A percentile compares a stretch with the other conserved stretches of the same genome.
Evolutionary conservation across 2,888 invertebrate genomes (phyloP).

Genomic region (Eupithecia inturbata): DNA sequence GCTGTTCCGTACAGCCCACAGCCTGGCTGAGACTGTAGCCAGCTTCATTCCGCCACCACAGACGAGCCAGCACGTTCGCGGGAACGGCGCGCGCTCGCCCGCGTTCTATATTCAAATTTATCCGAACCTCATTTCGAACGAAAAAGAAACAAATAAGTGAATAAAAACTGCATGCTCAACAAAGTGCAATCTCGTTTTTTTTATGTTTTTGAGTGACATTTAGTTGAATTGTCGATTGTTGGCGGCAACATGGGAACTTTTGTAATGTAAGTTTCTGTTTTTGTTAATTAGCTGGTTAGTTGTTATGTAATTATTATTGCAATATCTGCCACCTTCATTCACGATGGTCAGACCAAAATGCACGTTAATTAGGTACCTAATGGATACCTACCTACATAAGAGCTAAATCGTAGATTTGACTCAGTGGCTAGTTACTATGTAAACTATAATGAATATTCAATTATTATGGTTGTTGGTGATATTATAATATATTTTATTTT

Average conservation of each 20-base stretch:
- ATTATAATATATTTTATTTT: neutral
- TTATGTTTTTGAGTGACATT: conserved; percentile 65
- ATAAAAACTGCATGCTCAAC: conserved; percentile 47
- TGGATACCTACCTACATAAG: neutral
- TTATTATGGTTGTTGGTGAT: no score
- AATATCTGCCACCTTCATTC: neutral
- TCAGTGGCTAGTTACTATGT: neutral
- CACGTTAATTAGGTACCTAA: neutral
- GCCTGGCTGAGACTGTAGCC: conserved; percentile 45
- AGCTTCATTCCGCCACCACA: conserved; percentile 71
- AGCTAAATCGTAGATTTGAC: neutral
- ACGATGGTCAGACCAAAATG: neutral
- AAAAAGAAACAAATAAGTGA: conserved; percentile 49
- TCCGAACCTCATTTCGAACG: conserved; percentile 48
- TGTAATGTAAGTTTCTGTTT: conserved; percentile 60
- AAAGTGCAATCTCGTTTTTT: conserved; percentile 54
- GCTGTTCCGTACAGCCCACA: conserved; percentile 52
- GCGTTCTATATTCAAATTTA: conserved; percentile 50
- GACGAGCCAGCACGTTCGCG: conserved; percentile 70
- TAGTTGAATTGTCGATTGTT: conserved; percentile 58
- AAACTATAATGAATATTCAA: no score
- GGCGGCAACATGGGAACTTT: conserved; percentile 71
- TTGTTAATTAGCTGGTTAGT: conserved; percentile 37
- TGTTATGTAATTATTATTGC: neutral
- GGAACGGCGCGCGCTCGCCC: conserved; percentile 68